phyloP scores from a whole-genome alignment of 2,888 invertebrate genomes.

The Dione vanillae region DNA sequence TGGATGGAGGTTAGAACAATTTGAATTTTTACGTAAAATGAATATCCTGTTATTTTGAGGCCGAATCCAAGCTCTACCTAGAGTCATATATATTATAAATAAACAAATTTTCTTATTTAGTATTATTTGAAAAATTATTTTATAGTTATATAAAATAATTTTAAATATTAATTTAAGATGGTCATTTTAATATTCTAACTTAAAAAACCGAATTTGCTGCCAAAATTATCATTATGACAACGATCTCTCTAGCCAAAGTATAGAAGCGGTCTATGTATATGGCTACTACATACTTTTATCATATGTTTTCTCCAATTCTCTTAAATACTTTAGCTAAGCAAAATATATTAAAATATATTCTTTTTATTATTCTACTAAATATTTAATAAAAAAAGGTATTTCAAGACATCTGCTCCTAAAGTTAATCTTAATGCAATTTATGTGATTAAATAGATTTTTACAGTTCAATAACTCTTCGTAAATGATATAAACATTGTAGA shows the following conservation, averaged over 20 bases:
- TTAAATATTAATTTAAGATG: no score
- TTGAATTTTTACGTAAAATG: conserved; percentile 9
- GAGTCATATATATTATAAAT: not conserved
- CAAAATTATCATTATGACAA: no score
- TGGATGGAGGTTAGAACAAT: conserved; percentile 28
- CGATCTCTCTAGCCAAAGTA: no score
- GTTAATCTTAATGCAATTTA: not conserved
- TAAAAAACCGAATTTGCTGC: no score
- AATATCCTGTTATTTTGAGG: conserved; percentile 13
- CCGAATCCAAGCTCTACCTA: not conserved
- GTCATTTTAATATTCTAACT: no score
- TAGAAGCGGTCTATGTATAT: not conserved
- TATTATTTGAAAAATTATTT: no score
- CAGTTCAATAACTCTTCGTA: conserved; percentile 33
- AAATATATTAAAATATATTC: no score
- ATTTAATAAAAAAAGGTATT: not conserved
- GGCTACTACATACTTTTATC: not conserved
- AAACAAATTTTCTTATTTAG: no score
- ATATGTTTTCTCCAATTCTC: no score
- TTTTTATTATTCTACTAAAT: not conserved
- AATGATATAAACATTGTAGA: conserved; percentile 8
- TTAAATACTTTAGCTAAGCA: no score
- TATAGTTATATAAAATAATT: no score
- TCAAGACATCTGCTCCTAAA: not conserved
- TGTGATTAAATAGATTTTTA: conserved; percentile 10